Evolutionary conservation across 2,888 invertebrate genomes (phyloP).

Genomic region (Agrochola circellaris): DNA sequence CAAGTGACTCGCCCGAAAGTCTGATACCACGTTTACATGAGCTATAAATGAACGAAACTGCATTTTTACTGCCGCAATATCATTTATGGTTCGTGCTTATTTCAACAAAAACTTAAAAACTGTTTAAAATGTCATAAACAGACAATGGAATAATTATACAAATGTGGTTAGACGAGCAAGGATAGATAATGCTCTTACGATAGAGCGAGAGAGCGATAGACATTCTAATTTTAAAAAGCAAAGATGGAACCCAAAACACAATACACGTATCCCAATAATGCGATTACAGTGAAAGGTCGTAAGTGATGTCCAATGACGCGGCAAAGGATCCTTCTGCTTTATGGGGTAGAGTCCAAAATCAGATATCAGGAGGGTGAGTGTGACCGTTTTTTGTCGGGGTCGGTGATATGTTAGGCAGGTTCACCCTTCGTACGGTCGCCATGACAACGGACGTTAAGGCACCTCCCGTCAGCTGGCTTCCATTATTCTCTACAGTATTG

Average conservation of each 20-base stretch:
- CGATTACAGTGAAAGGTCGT: constrained; percentile 79
- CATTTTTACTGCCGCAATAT: constrained; percentile 87
- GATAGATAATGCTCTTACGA: constrained; percentile 66
- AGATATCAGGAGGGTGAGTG: constrained; percentile 75
- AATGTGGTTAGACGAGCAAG: constrained; percentile 81
- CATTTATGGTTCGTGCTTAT: constrained; percentile 87
- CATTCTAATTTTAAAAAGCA: constrained; percentile 90
- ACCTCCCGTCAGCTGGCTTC: constrained; percentile 91
- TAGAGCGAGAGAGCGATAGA: constrained; percentile 81
- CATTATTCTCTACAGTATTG: constrained; percentile 86
- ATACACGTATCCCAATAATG: constrained; percentile 87
- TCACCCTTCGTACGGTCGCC: constrained; percentile 88
- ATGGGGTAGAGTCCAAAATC: constrained; percentile 84
- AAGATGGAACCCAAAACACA: constrained; percentile 90
- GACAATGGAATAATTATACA: constrained; percentile 87
- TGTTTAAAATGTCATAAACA: constrained; percentile 88
- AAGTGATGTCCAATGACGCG: constrained; percentile 78
- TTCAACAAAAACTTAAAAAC: constrained; percentile 88
- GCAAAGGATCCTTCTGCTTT: constrained; percentile 80
- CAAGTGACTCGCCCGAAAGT: constrained; percentile 79
- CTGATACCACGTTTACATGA: constrained; percentile 83
- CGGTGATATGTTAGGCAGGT: constrained; percentile 87
- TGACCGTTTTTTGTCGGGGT: constrained; percentile 80
- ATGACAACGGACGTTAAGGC: constrained; percentile 87
- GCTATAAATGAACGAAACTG: constrained; percentile 88